These are phyloP conservation scores for Albula glossodonta DNA, from an alignment of 2,113 vertebrate genomes.

Conservation along the genomic window DNA sequence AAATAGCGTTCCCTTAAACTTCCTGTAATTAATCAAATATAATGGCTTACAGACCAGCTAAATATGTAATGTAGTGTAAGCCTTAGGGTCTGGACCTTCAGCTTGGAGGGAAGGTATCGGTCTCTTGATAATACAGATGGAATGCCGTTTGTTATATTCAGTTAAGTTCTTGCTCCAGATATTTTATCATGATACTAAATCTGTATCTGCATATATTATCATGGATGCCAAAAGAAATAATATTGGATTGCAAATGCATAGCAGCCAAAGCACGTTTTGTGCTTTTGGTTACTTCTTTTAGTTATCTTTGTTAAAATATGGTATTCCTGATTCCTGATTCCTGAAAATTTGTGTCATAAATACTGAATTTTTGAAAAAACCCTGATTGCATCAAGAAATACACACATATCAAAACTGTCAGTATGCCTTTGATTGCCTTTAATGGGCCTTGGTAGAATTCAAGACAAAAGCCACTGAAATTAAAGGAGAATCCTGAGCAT, in stretches of 20 bases:
- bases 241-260: too few relatives aligned
- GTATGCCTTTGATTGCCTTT: background rate
- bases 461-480: background rate
- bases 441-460: background rate
- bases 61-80: background rate
- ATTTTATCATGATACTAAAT: too few relatives aligned
- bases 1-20: background rate
- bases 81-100: background rate
- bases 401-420: background rate
- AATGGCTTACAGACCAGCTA: background rate
- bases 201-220: too few relatives aligned
- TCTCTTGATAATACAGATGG: background rate
- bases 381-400: background rate
- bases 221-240: too few relatives aligned
- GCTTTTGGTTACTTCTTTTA: too few relatives aligned
- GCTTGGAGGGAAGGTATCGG: background rate
- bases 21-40: background rate
- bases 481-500: background rate
- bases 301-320: too few relatives aligned
- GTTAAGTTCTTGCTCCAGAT: background rate
- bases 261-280: too few relatives aligned
- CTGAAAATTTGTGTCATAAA: too few relatives aligned
- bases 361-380: background rate
- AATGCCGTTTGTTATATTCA: background rate
- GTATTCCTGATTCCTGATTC: too few relatives aligned